Evolutionary conservation across 2,113 vertebrate genomes (phyloP).

Genomic region (Rhizomys pruinosus): DNA sequence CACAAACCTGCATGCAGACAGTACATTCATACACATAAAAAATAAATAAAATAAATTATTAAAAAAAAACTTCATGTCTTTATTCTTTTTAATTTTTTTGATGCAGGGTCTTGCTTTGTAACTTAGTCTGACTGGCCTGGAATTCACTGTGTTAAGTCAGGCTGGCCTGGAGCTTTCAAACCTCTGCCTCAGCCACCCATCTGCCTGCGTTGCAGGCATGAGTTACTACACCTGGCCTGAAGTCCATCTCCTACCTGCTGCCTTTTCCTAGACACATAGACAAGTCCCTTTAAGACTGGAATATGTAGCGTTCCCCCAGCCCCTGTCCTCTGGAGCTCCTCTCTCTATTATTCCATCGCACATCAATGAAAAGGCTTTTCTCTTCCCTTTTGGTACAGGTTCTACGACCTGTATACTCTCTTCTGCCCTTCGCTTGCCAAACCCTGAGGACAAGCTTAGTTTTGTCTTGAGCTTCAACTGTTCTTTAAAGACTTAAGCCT

Average conservation of each 20-base stretch:
- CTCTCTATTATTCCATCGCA: background rate
- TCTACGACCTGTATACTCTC: background rate
- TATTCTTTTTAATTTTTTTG: background rate
- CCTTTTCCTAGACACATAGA: background rate
- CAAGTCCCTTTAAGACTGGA: background rate
- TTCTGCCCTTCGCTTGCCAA: background rate
- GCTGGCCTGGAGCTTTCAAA: no score
- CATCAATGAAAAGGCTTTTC: no score
- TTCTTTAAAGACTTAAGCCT: background rate
- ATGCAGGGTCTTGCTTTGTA: background rate
- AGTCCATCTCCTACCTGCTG: background rate
- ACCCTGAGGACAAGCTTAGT: background rate
- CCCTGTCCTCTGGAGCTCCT: background rate
- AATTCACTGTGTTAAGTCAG: background rate
- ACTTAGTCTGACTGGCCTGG: background rate
- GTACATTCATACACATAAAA: no score
- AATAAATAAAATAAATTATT: no score
- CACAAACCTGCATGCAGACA: no score
- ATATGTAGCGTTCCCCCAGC: background rate
- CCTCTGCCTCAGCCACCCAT: background rate
- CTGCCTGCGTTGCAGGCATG: background rate
- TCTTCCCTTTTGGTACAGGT: no score
- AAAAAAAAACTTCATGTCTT: background rate
- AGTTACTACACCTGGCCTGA: no score
- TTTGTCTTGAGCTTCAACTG: background rate